Evolutionary conservation across 2,113 vertebrate genomes (phyloP).

Genomic region (Oreochromis aureus): DNA sequence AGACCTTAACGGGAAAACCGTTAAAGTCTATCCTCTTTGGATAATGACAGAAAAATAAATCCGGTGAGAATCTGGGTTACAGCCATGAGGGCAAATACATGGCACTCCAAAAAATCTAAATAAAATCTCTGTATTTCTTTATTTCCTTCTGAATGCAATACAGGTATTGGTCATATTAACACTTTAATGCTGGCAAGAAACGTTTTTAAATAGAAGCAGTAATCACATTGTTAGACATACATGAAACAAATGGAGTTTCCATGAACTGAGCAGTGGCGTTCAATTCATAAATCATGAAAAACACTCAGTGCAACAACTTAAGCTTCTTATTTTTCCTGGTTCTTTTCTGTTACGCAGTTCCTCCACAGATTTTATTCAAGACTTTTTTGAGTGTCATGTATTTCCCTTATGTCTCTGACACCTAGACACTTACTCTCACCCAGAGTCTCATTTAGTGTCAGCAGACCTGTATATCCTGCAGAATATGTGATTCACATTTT

Average conservation of each 20-base stretch:
- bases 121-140: rapidly evolving
- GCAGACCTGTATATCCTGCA: not conserved
- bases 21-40: not conserved
- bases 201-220: not conserved
- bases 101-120: not conserved
- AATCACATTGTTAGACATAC: not conserved
- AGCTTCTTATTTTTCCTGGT: rapidly evolving
- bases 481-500: not conserved
- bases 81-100: rapidly evolving
- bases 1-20: not conserved
- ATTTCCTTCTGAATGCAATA: rapidly evolving
- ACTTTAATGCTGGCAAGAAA: not conserved
- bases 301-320: not conserved
- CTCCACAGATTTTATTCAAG: not conserved
- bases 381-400: rapidly evolving
- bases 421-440: rapidly evolving
- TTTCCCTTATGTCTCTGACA: not conserved
- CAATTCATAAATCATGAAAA: not conserved
- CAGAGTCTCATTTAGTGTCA: not conserved
- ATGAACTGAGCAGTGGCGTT: not conserved
- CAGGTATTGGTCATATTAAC: not conserved
- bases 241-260: not conserved
- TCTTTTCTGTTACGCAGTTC: not conserved
- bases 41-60: not conserved
- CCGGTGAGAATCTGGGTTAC: not conserved